Base-by-base conservation (phyloP, 2,888 invertebrate species). In the Kryphioiulus occultus region DNA sequence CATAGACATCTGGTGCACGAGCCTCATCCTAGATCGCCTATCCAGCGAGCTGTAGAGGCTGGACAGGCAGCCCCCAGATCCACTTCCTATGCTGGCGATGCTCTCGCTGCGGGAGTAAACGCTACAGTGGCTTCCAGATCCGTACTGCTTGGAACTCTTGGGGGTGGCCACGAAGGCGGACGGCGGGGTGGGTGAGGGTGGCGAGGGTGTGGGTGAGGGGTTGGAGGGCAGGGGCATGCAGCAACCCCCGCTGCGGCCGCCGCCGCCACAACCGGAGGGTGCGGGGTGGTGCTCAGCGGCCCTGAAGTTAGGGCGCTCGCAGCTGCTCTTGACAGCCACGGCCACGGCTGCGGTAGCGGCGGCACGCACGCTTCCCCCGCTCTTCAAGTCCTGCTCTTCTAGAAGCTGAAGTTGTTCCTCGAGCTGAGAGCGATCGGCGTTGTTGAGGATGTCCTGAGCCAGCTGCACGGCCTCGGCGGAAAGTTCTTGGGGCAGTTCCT, bases 1-100 rank as follows among this genome's bases (percentile, higher is more conserved):
- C 88, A 89, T 89, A 22, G 89, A 89, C 89, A 89, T 89, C 30
- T 89, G 89, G 84, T 88, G 88, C 44, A 89, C 44, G 19, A 89
- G 47, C 3, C 85, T 82, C 35, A 88, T 22, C 17, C 88, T 78
- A 19, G 88, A 86, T 9, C 86, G 35, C 35, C 89, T 53, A 85
- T 89, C 89, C 82, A 89, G 42, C 10, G 87, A 86, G 39, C 88
- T 86, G 86, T 88, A 89, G 15, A 89, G 78, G 22, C 89, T 85
- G 47, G 87, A 87, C 15, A 88, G 47, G 30, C 88, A 88, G 7
- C 88, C 88, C 26, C 88, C 88, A n/a, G 78, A 83, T 4, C 87
- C 88, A 82, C 68, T 68, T 35, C 26, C 32, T 19, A 86, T 87
- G 30, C 87, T 86, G 30, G 88, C 88, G 17, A 89, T 86, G 84